These are phyloP conservation scores for Noturus placidus DNA, from an alignment of 2,113 vertebrate species.

Conservation along the genomic window DNA sequence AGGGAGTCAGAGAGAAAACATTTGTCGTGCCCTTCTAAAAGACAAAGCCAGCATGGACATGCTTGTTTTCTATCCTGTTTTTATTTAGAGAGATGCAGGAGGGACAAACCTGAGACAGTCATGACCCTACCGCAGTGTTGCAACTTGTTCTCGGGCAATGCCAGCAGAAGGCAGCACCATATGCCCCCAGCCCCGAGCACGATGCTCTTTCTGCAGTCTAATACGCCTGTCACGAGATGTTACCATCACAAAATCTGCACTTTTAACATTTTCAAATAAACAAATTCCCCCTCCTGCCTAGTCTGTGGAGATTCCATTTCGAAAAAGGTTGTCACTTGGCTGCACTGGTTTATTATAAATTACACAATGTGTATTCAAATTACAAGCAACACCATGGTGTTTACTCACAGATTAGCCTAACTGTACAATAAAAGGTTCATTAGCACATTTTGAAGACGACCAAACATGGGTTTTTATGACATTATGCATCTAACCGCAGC, in stretches of 20 bases:
- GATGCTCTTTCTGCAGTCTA: slow-evolving; percentile 93
- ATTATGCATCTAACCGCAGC: not conserved
- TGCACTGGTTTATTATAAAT: not conserved
- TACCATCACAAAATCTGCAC: slow-evolving; percentile 81
- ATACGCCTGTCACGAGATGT: slow-evolving; percentile 94
- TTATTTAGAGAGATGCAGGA: slow-evolving; percentile 69
- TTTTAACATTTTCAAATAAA: slow-evolving; percentile 74
- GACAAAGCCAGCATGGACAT: slow-evolving; percentile 35
- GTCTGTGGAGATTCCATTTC: slow-evolving; percentile 39
- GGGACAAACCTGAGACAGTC: slow-evolving; percentile 77
- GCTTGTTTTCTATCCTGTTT: slow-evolving; percentile 61
- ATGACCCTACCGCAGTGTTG: slow-evolving; percentile 77
- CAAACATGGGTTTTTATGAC: not conserved
- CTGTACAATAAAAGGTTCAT: not conserved
- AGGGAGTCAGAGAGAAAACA: slow-evolving; percentile 40
- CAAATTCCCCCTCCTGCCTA: slow-evolving; percentile 42
- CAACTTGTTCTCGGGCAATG: slow-evolving; percentile 79
- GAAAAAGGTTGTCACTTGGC: slow-evolving; percentile 5
- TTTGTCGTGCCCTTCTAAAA: slow-evolving; percentile 40
- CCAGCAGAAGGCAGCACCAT: slow-evolving; percentile 90
- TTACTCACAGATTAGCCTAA: not conserved
- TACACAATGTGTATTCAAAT: not conserved
- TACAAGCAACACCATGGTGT: not conserved
- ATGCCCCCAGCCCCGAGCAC: slow-evolving; percentile 85
- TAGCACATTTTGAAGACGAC: not conserved